Evolutionary conservation across 2,888 invertebrate genomes (phyloP).

Genomic region (Tinea pellionella): DNA sequence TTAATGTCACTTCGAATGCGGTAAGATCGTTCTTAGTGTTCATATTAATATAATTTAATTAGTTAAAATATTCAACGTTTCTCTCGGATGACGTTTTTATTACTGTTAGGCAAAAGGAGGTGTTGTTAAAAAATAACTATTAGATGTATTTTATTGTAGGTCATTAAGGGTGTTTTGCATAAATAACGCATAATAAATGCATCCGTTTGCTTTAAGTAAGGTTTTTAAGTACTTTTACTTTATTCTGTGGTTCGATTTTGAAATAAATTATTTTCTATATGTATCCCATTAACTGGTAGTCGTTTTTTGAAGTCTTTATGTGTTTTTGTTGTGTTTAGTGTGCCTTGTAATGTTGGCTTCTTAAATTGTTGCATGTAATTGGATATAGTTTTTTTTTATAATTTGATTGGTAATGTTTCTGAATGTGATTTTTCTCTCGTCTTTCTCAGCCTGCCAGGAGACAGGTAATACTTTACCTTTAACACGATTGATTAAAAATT

Average conservation of each 20-base stretch:
- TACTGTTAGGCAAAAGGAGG: constrained; percentile 6
- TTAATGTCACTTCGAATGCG: constrained; percentile 3
- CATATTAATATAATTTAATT: constrained; percentile 11
- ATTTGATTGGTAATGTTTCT: constrained; percentile 63
- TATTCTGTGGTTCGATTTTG: constrained; percentile 21
- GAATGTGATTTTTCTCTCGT: constrained; percentile 68
- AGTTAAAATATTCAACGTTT: not conserved
- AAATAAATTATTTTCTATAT: constrained; percentile 25
- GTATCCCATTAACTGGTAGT: constrained; percentile 15
- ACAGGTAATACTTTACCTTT: constrained; percentile 48
- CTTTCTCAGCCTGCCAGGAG: constrained; percentile 71
- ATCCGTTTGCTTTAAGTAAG: not conserved
- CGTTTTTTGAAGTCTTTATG: not conserved
- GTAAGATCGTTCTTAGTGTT: not conserved
- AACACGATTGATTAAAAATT: not conserved
- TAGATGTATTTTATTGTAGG: constrained; percentile 10
- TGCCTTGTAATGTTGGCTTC: not conserved
- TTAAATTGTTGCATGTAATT: constrained; percentile 35
- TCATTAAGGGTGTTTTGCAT: not conserved
- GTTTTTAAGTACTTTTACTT: not conserved
- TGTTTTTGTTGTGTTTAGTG: not conserved
- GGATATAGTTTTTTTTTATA: constrained; percentile 31
- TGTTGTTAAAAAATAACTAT: constrained; percentile 2
- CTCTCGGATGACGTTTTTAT: constrained; percentile 1
- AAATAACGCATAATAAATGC: constrained; percentile 7